Percentiles rank a stretch among this genome's conserved stretches.
Evolutionary conservation across 2,113 vertebrate species (phyloP).

Genomic region (Actinemys pallida): DNA sequence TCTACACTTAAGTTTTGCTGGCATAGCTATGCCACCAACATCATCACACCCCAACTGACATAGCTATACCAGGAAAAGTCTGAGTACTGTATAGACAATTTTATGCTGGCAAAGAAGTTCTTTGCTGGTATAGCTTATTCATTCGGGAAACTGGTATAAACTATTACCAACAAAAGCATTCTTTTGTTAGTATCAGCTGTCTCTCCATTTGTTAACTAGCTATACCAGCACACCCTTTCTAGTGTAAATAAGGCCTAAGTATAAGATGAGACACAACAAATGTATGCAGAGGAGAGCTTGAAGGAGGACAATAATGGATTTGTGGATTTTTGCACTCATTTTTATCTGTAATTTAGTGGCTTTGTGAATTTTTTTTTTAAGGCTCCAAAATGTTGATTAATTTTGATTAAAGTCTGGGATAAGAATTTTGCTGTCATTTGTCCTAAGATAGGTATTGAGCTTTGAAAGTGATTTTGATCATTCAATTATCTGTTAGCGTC

Average conservation of each 20-base stretch:
- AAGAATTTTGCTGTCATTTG: neutral
- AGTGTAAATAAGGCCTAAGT: neutral
- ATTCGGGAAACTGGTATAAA: neutral
- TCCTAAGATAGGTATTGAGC: neutral
- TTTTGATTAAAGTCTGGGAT: neutral
- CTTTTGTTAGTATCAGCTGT: neutral
- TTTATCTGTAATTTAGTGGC: no score
- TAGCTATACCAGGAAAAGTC: neutral
- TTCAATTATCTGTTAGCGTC: rapidly evolving
- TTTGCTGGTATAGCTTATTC: neutral
- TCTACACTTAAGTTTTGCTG: neutral
- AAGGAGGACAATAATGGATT: neutral
- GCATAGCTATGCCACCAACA: neutral
- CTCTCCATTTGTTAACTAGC: neutral
- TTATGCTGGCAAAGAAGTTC: no score
- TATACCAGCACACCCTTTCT: neutral
- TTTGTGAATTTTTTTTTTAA: no score
- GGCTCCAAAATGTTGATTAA: no score
- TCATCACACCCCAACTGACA: neutral
- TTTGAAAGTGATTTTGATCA: rapidly evolving
- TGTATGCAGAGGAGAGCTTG: neutral
- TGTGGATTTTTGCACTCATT: neutral
- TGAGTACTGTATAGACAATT: no score
- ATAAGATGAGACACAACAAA: neutral
- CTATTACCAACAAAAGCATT: neutral